Base-by-base conservation (phyloP, 1,140 invertebrate species). In the Drosophila burlai region DNA sequence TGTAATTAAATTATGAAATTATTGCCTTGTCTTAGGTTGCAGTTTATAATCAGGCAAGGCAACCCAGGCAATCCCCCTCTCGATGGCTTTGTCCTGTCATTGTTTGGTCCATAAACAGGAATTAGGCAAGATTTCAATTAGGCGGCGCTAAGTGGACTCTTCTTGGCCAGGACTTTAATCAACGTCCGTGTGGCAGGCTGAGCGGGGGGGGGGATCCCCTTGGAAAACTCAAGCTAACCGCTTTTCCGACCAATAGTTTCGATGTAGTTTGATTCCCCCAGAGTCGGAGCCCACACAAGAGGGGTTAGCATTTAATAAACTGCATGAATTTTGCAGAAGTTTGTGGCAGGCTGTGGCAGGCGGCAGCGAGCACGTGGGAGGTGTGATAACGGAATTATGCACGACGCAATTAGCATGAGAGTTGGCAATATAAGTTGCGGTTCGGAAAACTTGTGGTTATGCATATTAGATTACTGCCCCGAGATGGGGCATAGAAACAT, bases 1-100 rank as follows among this genome's bases (percentile, higher is more conserved):
- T 89, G 84, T 90, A 89, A 89, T 89, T 89, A 90, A 84, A 89
- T 89, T 89, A 89, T 90, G 85, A 89, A 89, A 89, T 89, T 89
- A 89, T 89, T 89, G 81, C 81, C 85, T 81, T 81, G 84, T 90
- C 84, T 89, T 90, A 85, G 85, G 65, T 90, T 90, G 84, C 84
- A 84, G 85, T 89, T 90, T 90, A 84, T 90, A 87, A 87, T 84
- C 77, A 73, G 58, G 62, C 58, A 59, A 67, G 58, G 62, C 61
- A 65, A 73, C 57, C 76, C 79, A 72, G 54, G 62, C 61, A 26
- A 65, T 71, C n/a, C 34, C 29, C 31, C 31, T 3, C 31, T 43
- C 43, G 43, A 58, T n/a, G 31, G 15, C 24, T n/a, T 57, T 46
- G 18, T 50, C 47, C 13, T 40, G 46, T 46, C 40, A 34, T 64